These are phyloP conservation scores for Moxostoma hubbsi DNA, from an alignment of 2,797 vertebrate species.

Conservation along the genomic window DNA sequence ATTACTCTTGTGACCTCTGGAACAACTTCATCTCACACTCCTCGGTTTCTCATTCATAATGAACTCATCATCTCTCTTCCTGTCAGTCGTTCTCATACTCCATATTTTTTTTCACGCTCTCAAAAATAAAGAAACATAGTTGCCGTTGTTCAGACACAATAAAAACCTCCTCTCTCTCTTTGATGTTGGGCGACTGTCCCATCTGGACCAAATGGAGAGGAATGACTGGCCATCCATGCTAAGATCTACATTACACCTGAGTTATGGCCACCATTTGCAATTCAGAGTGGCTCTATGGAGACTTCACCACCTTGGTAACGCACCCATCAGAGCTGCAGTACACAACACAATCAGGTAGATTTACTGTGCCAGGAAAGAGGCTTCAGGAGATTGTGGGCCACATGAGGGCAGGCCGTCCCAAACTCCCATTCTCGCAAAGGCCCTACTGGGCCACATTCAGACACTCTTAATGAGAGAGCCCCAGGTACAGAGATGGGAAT, in stretches of 20 bases:
- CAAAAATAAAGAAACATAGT: constrained; percentile 69
- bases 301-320: constrained; percentile 84
- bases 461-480: constrained; percentile 62
- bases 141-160: constrained; percentile 73
- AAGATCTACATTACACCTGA: constrained; percentile 93
- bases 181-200: constrained; percentile 55
- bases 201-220: constrained; percentile 88
- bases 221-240: constrained; percentile 81
- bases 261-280: constrained; percentile 95
- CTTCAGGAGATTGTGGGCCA: constrained; percentile 71
- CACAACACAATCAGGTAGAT: constrained; percentile 83
- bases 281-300: constrained; percentile 92
- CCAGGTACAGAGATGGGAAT: constrained; percentile 54
- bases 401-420: constrained; percentile 71
- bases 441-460: constrained; percentile 83
- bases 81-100: constrained; percentile 17
- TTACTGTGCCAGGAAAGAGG: constrained; percentile 78
- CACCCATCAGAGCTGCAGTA: constrained; percentile 73
- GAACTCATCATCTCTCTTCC: constrained; percentile 36
- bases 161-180: constrained; percentile 67
- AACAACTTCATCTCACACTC: neutral
- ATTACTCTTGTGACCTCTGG: neutral
- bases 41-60: constrained; percentile 10
- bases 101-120: constrained; percentile 22
- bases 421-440: constrained; percentile 75